These are phyloP conservation scores for Orthonyx spaldingii DNA, from an alignment of 2,113 vertebrate species.

Conservation along the genomic window DNA sequence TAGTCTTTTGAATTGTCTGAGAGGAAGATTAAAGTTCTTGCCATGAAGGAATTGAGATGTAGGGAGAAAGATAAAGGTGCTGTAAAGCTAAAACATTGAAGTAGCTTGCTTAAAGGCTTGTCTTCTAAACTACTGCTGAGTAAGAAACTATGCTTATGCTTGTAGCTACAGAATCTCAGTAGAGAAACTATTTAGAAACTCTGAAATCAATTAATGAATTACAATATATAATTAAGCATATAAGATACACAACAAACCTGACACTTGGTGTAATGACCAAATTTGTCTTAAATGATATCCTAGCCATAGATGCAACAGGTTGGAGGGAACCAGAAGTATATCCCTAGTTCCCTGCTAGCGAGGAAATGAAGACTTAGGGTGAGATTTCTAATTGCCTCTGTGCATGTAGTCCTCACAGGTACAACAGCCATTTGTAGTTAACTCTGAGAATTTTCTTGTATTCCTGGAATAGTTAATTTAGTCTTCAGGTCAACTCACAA, in stretches of 20 bases:
- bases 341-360: not conserved
- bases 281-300: not conserved
- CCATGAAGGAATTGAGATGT: accelerated
- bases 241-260: not conserved
- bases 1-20: not conserved
- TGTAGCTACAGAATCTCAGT: not conserved
- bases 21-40: not conserved
- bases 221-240: not conserved
- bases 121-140: not conserved
- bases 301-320: not conserved
- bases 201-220: not conserved
- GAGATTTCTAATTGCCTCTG: not conserved
- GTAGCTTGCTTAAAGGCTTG: not conserved
- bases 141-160: not conserved
- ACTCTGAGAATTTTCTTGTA: not conserved
- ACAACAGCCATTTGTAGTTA: not conserved
- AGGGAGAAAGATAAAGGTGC: not conserved
- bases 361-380: not conserved
- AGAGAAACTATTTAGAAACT: not conserved
- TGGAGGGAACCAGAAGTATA: not conserved
- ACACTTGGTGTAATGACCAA: not conserved
- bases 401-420: not conserved
- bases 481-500: not conserved
- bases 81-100: not conserved
- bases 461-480: not conserved